A percentile compares a stretch with the other conserved stretches of the same genome.
Conservation (phyloP, 2,888 invertebrate species). For the Vanessa cardui region DNA sequence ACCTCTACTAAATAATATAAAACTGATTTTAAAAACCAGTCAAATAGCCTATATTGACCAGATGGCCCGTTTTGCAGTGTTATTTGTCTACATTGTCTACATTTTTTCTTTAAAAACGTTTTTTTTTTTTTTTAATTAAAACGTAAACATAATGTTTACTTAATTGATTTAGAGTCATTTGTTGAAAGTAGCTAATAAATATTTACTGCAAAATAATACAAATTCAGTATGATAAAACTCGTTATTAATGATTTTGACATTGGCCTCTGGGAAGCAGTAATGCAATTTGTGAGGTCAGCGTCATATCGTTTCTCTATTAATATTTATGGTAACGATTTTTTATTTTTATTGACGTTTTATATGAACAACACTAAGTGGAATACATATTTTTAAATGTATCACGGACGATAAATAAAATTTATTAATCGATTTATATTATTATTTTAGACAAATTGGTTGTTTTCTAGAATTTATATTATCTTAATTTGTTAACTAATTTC, state of each 20-base stretch:
- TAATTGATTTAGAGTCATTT: too few species aligned
- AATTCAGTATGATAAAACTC: not conserved
- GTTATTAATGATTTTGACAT: constrained; percentile 12
- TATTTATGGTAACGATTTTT: constrained; percentile 6
- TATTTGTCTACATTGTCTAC: too few species aligned
- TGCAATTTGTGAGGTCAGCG: constrained; percentile 7
- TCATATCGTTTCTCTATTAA: not conserved
- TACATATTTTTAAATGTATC: not conserved
- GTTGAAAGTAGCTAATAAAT: not conserved
- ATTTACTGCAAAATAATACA: not conserved
- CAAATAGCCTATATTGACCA: too few species aligned
- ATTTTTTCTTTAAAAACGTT: too few species aligned
- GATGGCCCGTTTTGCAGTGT: too few species aligned
- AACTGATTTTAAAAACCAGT: too few species aligned
- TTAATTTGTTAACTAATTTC: constrained; percentile 7
- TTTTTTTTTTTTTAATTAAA: too few species aligned
- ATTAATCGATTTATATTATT: not conserved
- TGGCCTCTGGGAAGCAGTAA: constrained; percentile 1
- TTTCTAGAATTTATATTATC: not conserved
- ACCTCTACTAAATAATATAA: too few species aligned
- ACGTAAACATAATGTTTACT: too few species aligned
- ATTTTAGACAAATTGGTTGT: constrained; percentile 3
- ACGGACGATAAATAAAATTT: not conserved
- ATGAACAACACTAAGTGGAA: not conserved
- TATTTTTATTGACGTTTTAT: not conserved